A percentile compares a stretch with the other conserved stretches of the same genome.
phyloP scores from a whole-genome alignment of 2,797 vertebrate genomes.

The Thamnophis elegans region DNA sequence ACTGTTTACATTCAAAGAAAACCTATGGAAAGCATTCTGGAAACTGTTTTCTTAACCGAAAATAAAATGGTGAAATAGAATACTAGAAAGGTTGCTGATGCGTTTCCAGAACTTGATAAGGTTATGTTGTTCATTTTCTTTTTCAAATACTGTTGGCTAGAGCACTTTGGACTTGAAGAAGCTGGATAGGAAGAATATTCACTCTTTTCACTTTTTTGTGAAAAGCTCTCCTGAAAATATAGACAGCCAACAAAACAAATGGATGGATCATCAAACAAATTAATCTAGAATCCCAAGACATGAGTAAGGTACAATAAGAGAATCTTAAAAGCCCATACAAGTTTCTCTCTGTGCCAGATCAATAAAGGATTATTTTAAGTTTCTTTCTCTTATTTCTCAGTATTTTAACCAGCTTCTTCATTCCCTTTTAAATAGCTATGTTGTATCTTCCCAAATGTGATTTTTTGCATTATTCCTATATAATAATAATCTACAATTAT shows the following conservation, averaged over 20 bases:
- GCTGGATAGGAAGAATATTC: too few relatives aligned
- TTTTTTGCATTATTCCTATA: neutral
- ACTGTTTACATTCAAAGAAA: constrained; percentile 49
- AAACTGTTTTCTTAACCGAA: constrained; percentile 22
- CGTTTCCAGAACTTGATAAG: constrained; percentile 34
- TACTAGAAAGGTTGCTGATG: neutral
- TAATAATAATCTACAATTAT: neutral
- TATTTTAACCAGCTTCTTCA: neutral
- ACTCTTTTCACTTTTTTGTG: too few relatives aligned
- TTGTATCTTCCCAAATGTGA: neutral
- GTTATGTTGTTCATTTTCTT: constrained; percentile 47
- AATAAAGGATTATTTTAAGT: neutral
- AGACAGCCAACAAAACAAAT: too few relatives aligned
- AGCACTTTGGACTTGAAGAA: constrained; percentile 40
- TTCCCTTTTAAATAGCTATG: neutral
- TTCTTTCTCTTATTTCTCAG: neutral
- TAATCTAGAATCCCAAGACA: too few relatives aligned
- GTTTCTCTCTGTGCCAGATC: neutral
- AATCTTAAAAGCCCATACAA: neutral
- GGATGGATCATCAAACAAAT: too few relatives aligned
- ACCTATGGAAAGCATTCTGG: constrained; percentile 40
- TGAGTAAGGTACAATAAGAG: neutral
- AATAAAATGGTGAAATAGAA: neutral
- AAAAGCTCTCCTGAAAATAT: too few relatives aligned
- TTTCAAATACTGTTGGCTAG: constrained; percentile 38